Evolutionary conservation across 92 coral and sea anemone species (phyloP), one percentile per base, ranked within the genome.

Genomic region (Montipora capitata): DNA sequence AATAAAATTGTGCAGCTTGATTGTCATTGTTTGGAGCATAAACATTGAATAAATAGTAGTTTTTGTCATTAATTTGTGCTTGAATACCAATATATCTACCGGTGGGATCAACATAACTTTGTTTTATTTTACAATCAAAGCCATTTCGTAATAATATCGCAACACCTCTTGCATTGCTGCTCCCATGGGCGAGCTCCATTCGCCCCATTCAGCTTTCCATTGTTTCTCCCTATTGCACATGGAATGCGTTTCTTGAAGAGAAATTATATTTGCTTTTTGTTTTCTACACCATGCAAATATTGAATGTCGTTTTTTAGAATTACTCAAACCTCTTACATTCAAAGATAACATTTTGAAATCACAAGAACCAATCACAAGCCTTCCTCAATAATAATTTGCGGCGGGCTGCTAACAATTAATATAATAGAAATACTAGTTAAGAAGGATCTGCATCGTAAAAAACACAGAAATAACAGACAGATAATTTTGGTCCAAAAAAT

Each of bases 151-250:
- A 68, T n/a, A 69, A 52, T 42, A 66, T 45, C 41, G 13, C 68
- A 48, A 45, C 85, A 77, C 90, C 77, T 54, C 85, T 61, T 45
- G 77, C 85, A 64, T 58, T 78, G 12, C 73, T 65, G 70, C 27
- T 20, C 27, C 27, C 27, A 20, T 0, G 27, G 27, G 27, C 27
- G 27, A 20, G 27, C 27, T 20, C 27, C 0, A 20, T 20, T 0
- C 70, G 7, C 70, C 70, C 70, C 70, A 16, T 65, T 65, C 38
- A 18, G 38, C 7, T 65, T 65, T 65, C 70, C 70, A 65, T 18
- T 65, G 70, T 65, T 65, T 65, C 27, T 65, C 70, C 8, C 27
- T 65, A 7, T 65, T 2, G 65, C 18, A 6, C 65, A 13, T 58
- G 65, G 65, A 58, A 58, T 58, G 65, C 65, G 65, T 58, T 58